These are phyloP conservation scores for Dendropsophus ebraccatus DNA, from an alignment of 2,113 vertebrate genomes.

Conservation along the genomic window DNA sequence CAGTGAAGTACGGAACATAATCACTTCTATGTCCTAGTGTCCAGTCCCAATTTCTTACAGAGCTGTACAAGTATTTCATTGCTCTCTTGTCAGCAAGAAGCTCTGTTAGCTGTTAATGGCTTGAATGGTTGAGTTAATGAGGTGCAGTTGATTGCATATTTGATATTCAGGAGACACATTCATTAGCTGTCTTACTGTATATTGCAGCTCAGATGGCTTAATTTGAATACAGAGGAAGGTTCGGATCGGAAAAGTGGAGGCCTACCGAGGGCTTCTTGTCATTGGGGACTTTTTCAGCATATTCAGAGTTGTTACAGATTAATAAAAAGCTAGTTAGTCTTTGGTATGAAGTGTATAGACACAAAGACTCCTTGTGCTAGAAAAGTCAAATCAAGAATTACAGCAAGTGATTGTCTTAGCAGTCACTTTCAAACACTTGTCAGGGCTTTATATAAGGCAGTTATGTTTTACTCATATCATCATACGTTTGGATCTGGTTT, in stretches of 20 bases:
- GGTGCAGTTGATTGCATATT: constrained; percentile 60
- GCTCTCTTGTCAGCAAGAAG: constrained; percentile 58
- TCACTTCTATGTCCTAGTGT: constrained; percentile 44
- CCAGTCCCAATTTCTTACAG: constrained; percentile 42
- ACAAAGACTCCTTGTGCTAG: constrained; percentile 43
- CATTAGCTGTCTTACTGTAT: constrained; percentile 60
- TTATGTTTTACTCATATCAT: constrained; percentile 22
- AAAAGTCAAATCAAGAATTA: constrained; percentile 57
- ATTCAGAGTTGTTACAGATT: constrained; percentile 59
- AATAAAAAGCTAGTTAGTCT: constrained; percentile 60
- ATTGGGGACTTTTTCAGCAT: constrained; percentile 57
- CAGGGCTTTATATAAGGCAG: background rate
- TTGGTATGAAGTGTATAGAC: constrained; percentile 47
- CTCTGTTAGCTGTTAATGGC: constrained; percentile 60
- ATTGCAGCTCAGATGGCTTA: constrained; percentile 56
- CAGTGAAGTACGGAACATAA: constrained; percentile 31
- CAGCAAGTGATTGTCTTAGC: constrained; percentile 26
- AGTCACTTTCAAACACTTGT: constrained; percentile 30
- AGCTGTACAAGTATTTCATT: constrained; percentile 47
- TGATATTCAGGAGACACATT: constrained; percentile 60
- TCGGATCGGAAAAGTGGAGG: constrained; percentile 50
- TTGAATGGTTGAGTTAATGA: constrained; percentile 60
- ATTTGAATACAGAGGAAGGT: constrained; percentile 58
- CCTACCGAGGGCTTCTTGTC: constrained; percentile 47
- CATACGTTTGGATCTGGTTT: background rate